phyloP scores from a whole-genome alignment of 2,797 vertebrate species.

The Lithobates sylvaticus region DNA sequence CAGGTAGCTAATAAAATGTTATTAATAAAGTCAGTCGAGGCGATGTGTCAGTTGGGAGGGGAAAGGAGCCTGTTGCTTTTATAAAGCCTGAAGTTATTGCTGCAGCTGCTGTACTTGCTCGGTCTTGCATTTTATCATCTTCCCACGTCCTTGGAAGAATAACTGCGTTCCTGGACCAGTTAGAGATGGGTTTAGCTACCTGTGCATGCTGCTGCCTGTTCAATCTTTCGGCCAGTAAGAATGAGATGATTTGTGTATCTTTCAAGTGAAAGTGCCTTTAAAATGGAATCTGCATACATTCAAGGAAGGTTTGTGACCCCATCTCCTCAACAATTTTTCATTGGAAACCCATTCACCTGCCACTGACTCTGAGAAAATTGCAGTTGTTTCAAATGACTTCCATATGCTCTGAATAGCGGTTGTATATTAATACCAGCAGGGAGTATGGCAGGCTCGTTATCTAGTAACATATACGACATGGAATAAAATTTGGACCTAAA shows the following conservation, averaged over 20 bases:
- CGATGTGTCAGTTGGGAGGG: conserved; percentile 53
- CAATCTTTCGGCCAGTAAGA: conserved; percentile 1
- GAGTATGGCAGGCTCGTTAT: background rate
- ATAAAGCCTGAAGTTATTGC: conserved; percentile 60
- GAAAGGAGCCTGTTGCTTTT: conserved; percentile 57
- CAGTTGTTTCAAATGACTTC: background rate
- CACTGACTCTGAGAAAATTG: conserved; percentile 17
- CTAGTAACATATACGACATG: background rate
- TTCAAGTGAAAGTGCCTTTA: conserved; percentile 13
- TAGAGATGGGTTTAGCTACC: conserved; percentile 23
- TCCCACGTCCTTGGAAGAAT: conserved; percentile 39
- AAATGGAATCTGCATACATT: conserved; percentile 21
- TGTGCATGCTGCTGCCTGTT: conserved; percentile 9
- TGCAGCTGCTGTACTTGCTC: conserved; percentile 59
- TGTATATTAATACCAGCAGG: conserved; percentile 38
- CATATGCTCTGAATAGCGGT: background rate
- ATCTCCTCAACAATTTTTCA: conserved; percentile 12
- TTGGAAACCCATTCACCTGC: conserved; percentile 10
- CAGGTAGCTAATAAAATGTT: conserved; percentile 63
- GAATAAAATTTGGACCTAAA: background rate
- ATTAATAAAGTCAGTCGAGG: conserved; percentile 58
- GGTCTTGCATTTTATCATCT: conserved; percentile 60
- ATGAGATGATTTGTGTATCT: conserved; percentile 11
- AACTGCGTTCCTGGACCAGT: conserved; percentile 22
- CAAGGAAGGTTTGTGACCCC: conserved; percentile 14